Evolutionary conservation across 2,113 vertebrate species (phyloP).

Genomic region (Laticauda laticaudata): DNA sequence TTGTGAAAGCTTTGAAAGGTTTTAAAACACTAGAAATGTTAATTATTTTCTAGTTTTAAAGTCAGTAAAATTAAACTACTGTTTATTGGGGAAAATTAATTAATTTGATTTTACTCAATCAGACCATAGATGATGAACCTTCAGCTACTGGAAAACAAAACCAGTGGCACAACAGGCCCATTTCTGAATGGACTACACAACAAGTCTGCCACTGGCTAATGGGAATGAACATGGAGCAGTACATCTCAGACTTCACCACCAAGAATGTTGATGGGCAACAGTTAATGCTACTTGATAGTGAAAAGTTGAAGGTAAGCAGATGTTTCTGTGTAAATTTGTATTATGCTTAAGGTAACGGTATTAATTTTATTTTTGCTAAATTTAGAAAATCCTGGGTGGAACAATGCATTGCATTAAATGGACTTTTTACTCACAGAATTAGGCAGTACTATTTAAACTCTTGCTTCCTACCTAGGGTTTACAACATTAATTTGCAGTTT

Average conservation of each 20-base stretch:
- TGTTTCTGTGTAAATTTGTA: neutral
- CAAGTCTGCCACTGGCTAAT: constrained; percentile 87
- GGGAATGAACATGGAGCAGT: constrained; percentile 90
- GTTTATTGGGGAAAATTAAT: constrained; percentile 18
- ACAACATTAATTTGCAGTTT: neutral
- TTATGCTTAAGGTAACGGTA: neutral
- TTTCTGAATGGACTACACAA: constrained; percentile 85
- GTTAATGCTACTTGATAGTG: constrained; percentile 82
- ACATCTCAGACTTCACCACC: constrained; percentile 81
- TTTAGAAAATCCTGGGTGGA: neutral
- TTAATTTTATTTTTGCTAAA: neutral
- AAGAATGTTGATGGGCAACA: constrained; percentile 81
- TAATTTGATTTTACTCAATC: constrained; percentile 35
- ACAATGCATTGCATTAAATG: neutral
- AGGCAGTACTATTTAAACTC: neutral
- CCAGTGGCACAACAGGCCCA: constrained; percentile 85
- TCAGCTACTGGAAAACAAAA: constrained; percentile 79
- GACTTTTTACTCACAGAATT: neutral
- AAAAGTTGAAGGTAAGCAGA: constrained; percentile 80
- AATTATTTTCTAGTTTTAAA: constrained; percentile 14
- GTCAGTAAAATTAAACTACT: neutral
- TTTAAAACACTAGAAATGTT: neutral
- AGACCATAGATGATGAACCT: constrained; percentile 84
- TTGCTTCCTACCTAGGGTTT: neutral
- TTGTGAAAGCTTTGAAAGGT: constrained; percentile 4